Base-by-base conservation (phyloP, 2,888 invertebrate species). In the Allolobophora icterica region DNA sequence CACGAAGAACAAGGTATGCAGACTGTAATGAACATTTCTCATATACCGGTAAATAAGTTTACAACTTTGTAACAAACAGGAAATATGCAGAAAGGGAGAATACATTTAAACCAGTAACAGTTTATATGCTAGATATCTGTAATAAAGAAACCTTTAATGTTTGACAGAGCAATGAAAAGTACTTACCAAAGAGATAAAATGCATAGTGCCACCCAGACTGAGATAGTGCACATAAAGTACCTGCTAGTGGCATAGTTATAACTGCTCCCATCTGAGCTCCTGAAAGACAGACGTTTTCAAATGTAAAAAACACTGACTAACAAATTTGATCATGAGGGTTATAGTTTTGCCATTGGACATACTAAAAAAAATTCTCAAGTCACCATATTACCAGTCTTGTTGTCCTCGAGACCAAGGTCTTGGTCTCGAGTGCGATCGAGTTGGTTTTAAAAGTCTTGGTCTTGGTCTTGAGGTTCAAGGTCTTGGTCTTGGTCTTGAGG, bases 241-340 rank as follows among this genome's bases (percentile, higher is more conserved):
- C 87, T 34, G 35, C 30, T 35, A 87, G 3, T 35, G 87, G 87
- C 87, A 87, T 87, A 87, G 87, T 87, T 5, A 87, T 30, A 87
- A 87, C 87, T 35, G 87, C 87, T 35, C 87, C 87, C 30, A 87
- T 87, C 87, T 87, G 87, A 35, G 87, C 33, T 87, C 87, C 87
- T 87, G 87, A 30, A 87, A 33, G 6, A 87, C 30, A 71, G n/a
- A 30, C 30, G 71, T 71, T 71, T 71, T 71, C 71, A 71, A n/a
- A 71, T 30, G 30, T 71, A 71, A 71, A 1, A 71, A 71, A 71
- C 30, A 71, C n/a, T 71, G n/a, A 71, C 71, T 71, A 71, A 71
- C 8, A 71, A 52, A 0, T 52, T 52, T 21, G 52, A 52, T 19
- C 52, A 52, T 52, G 52, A 52, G 19, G 52, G 52, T 15, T 13